Base-by-base conservation (phyloP, 2,113 vertebrate species). In the Callionymus lyra region DNA sequence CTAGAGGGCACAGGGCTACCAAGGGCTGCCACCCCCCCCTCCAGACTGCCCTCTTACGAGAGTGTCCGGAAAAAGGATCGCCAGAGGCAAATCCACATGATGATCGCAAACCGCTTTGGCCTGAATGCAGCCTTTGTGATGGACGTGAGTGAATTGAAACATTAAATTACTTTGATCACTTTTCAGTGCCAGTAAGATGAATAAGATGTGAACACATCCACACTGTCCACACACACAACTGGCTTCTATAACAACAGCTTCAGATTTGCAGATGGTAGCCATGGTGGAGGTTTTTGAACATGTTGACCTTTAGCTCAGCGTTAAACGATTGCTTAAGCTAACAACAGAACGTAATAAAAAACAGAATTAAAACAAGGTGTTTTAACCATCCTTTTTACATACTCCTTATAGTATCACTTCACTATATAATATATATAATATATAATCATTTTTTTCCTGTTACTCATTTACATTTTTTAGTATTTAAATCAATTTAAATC, bases 21-120 rank as follows among this genome's bases (percentile, higher is more conserved):
- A 27, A 8, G 21, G 8, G 4, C 8, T 4, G 8, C 21, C 21
- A 27, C 68, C 50, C 70, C 82, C 60, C 38, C 80, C 45, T 83
- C 85, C 11, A 74, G 34, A 19, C 61, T 89, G 50, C 87, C 87
- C 1, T 87, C 87, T 63, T 90, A 87, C 0, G 86, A 89, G 62
- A 89, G 86, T 0, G 83, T 89, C 49, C 63, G 76, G 21, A 89
- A 89, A 63, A 89, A 90, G 62, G 87, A 88, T 72, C 69, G 72
- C 35, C 87, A 89, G 70, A 84, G 82, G 53, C 88, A 90, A 56
- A 89, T 87, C 75, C 87, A 89, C 44, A 84, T 84, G 81, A 84
- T 89, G 85, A 91, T 81, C 1, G 86, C 86, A 0, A 77, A 87
- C 58, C 70, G 81, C 51, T 91, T 88, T 1, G 83, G 89, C 44